phyloP scores from a whole-genome alignment of 2,113 vertebrate genomes.

The Crypturellus undulatus region DNA sequence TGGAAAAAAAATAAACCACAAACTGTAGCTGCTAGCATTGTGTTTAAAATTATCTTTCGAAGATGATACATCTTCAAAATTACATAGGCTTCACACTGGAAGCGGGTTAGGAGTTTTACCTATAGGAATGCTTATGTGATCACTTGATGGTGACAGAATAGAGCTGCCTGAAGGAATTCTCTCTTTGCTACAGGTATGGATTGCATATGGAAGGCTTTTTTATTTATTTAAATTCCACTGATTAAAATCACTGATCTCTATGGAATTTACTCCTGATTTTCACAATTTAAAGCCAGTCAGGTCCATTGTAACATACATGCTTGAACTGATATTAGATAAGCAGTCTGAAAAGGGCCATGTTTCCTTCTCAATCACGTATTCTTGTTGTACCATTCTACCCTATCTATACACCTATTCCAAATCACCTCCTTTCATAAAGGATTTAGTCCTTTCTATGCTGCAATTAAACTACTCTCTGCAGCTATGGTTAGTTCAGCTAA shows the following conservation, averaged over 20 bases:
- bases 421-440: neutral
- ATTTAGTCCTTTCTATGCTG: neutral
- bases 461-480: rapidly evolving
- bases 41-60: neutral
- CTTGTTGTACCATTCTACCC: neutral
- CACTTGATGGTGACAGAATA: neutral
- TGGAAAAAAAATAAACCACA: rapidly evolving
- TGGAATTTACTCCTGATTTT: neutral
- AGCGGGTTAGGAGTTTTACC: neutral
- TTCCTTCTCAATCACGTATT: neutral
- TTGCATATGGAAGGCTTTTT: neutral
- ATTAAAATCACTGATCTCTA: neutral
- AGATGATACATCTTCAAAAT: neutral
- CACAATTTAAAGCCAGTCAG: neutral
- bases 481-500: neutral
- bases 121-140: neutral
- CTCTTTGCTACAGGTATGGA: neutral
- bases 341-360: neutral
- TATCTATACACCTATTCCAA: neutral
- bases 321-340: neutral
- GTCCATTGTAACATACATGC: neutral
- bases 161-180: neutral
- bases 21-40: neutral
- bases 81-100: neutral
- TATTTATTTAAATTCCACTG: neutral